Conservation (phyloP, 2,888 invertebrate species). For the Harpalus rufipes region DNA sequence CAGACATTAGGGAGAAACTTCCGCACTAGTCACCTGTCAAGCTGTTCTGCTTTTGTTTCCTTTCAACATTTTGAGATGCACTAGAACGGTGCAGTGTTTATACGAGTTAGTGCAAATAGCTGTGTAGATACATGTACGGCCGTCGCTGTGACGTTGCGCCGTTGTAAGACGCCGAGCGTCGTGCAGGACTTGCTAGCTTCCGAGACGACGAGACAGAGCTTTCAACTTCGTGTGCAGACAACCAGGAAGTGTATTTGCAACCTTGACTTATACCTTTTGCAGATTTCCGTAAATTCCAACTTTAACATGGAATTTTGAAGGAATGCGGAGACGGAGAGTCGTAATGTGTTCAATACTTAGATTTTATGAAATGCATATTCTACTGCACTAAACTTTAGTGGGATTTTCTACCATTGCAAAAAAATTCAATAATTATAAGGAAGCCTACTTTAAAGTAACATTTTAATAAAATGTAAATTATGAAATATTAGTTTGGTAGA, state of each 20-base stretch:
- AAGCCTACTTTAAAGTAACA: too few species aligned
- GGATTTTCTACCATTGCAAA: too few species aligned
- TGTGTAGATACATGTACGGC: constrained; percentile 29
- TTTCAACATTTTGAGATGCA: background rate
- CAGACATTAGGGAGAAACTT: too few species aligned
- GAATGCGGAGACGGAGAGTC: background rate
- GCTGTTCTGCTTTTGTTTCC: background rate
- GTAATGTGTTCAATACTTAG: too few species aligned
- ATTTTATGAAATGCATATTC: too few species aligned
- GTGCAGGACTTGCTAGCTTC: constrained; percentile 1
- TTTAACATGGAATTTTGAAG: background rate
- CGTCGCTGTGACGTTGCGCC: background rate
- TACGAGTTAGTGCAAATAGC: constrained; percentile 44
- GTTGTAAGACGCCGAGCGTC: background rate
- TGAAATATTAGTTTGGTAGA: too few species aligned
- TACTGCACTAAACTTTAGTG: too few species aligned
- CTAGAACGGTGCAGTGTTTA: constrained; percentile 6
- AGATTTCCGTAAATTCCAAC: background rate
- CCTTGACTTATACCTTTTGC: background rate
- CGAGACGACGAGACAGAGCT: background rate
- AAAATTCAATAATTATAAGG: too few species aligned
- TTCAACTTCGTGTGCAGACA: background rate
- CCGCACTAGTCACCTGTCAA: too few species aligned
- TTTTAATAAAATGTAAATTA: too few species aligned
- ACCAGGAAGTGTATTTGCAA: constrained; percentile 11